A percentile compares a stretch with the other conserved stretches of the same genome.
phyloP scores from a whole-genome alignment of 2,888 invertebrate genomes.

The Muscina levida region DNA sequence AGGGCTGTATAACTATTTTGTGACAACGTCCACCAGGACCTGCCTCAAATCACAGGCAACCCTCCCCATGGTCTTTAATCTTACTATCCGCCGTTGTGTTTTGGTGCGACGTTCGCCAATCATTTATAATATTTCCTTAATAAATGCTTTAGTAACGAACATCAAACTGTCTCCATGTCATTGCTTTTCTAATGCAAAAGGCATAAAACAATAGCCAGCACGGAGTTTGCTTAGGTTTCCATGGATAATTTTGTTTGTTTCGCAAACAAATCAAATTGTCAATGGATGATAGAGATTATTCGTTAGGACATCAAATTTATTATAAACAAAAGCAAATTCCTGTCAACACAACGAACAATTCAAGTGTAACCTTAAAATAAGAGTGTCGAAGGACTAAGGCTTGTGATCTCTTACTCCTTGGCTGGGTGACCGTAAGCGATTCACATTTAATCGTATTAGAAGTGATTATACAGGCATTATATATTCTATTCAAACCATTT shows the following conservation, averaged over 20 bases:
- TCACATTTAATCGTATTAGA: not conserved
- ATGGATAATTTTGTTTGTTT: conserved; percentile 26
- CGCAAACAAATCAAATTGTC: conserved; percentile 28
- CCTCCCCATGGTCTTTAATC: too few species aligned
- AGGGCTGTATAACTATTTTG: too few species aligned
- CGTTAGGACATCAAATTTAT: conserved; percentile 15
- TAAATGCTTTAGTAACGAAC: conserved; percentile 34
- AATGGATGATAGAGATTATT: not conserved
- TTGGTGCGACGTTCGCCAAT: conserved; percentile 3
- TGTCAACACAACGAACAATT: not conserved
- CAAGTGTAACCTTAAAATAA: too few species aligned
- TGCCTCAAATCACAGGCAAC: too few species aligned
- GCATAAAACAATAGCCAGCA: not conserved
- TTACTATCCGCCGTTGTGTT: not conserved
- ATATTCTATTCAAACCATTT: conserved; percentile 1
- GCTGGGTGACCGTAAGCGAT: not conserved
- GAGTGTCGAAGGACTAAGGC: too few species aligned
- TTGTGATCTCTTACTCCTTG: too few species aligned
- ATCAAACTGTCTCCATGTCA: conserved; percentile 22
- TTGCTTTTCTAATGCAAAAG: conserved; percentile 1
- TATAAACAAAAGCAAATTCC: not conserved
- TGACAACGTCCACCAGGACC: not conserved
- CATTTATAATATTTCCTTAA: conserved; percentile 47
- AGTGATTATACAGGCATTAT: not conserved
- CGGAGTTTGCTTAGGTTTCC: conserved; percentile 10